Conservation (phyloP, 2,888 invertebrate species). For the Dysmachus trigonus region DNA sequence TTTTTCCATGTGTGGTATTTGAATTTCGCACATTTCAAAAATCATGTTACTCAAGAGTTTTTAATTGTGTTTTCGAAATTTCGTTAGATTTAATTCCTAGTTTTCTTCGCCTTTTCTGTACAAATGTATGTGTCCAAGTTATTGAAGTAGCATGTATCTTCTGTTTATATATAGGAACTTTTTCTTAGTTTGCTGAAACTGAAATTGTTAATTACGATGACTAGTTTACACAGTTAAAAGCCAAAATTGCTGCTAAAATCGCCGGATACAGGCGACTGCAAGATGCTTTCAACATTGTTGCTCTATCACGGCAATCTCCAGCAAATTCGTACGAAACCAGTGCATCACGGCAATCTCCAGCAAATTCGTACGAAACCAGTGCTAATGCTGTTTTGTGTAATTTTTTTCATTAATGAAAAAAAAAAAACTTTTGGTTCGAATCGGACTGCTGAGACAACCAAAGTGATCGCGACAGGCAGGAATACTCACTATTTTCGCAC, state of each 20-base stretch:
- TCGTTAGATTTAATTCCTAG: no score
- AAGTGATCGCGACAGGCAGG: not conserved
- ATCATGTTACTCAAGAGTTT: no score
- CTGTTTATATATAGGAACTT: no score
- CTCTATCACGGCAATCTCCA: not conserved
- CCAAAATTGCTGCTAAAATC: not conserved
- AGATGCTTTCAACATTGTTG: not conserved
- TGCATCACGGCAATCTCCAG: not conserved
- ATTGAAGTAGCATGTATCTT: no score
- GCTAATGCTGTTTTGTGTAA: not conserved
- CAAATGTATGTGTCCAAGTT: no score
- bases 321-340: not conserved
- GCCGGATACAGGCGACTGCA: not conserved
- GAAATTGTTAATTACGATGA: not conserved
- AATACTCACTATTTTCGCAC: not conserved
- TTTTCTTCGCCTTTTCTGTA: no score
- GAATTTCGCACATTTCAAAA: no score
- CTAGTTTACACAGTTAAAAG: not conserved
- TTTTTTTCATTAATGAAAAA: not conserved
- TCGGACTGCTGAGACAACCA: not conserved
- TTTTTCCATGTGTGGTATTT: no score
- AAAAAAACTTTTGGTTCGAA: not conserved
- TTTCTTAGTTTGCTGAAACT: not conserved
- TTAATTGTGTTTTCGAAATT: no score
- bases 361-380: not conserved